Percentiles rank a stretch among this genome's conserved stretches.
phyloP scores from a whole-genome alignment of 1,140 invertebrate genomes.

The Mycetomoellerius zeteki region DNA sequence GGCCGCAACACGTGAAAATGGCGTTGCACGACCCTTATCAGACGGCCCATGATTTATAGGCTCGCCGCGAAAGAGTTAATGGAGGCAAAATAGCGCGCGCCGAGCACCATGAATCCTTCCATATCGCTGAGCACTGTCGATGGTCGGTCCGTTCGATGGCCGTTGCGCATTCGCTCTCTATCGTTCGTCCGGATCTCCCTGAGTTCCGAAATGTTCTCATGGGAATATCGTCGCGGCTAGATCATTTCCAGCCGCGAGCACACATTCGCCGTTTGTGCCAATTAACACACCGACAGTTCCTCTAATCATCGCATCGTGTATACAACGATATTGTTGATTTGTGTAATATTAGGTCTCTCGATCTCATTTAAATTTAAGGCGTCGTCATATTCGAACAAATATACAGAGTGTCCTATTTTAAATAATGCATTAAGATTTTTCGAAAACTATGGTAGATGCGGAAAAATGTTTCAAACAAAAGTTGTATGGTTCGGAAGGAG shows the following conservation, averaged over 20 bases:
- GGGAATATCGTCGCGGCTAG: constrained; percentile 23
- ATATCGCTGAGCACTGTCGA: constrained; percentile 82
- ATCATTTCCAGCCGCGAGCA: constrained; percentile 38
- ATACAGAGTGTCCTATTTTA: too few relatives aligned
- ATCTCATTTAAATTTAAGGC: background rate
- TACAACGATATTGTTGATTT: background rate
- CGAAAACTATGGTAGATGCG: too few relatives aligned
- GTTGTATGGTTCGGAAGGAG: too few relatives aligned
- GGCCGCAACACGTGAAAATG: constrained; percentile 79
- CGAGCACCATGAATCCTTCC: constrained; percentile 82
- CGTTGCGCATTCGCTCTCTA: constrained; percentile 7
- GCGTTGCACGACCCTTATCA: constrained; percentile 80
- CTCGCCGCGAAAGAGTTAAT: constrained; percentile 83
- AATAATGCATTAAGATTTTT: too few relatives aligned
- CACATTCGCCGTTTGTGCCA: background rate
- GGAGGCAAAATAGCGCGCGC: constrained; percentile 82
- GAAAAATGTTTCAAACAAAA: too few relatives aligned
- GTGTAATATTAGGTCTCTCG: background rate
- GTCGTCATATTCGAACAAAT: background rate
- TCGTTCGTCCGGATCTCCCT: constrained; percentile 24
- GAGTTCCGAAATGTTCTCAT: constrained; percentile 36
- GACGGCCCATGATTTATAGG: constrained; percentile 79
- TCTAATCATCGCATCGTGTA: background rate
- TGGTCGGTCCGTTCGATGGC: constrained; percentile 77
- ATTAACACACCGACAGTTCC: constrained; percentile 19